Conservation (phyloP, 2,797 vertebrate species). For the Muscicapa comitata region DNA sequence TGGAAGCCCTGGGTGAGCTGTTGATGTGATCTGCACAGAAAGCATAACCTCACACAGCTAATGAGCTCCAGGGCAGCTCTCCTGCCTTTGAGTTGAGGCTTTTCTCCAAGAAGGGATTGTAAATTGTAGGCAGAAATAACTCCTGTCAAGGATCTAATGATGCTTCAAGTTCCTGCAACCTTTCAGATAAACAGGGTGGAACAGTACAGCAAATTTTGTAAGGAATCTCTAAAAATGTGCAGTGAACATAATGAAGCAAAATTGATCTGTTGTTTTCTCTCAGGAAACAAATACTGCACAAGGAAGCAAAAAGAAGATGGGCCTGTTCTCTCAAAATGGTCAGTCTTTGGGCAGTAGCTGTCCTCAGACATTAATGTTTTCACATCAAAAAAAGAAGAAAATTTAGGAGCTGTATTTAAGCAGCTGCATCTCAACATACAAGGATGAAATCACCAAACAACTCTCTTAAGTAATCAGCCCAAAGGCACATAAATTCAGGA, state of each 20-base stretch:
- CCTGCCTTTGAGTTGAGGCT: conserved; percentile 17
- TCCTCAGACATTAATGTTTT: neutral
- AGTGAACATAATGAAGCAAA: neutral
- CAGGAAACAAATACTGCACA: neutral
- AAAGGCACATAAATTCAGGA: neutral
- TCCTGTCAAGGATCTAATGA: neutral
- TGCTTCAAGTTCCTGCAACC: conserved; percentile 11
- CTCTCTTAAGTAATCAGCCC: neutral
- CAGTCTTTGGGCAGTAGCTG: neutral
- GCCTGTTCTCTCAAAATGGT: neutral
- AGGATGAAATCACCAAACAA: neutral
- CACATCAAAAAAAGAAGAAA: neutral
- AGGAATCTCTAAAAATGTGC: neutral
- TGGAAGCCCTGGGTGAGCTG: neutral
- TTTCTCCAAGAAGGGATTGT: neutral
- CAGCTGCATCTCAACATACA: neutral
- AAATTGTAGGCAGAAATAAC: neutral
- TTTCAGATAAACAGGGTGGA: conserved; percentile 4
- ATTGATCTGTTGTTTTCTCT: conserved; percentile 25
- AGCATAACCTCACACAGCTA: neutral
- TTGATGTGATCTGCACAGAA: neutral
- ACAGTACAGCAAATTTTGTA: neutral
- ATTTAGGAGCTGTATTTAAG: neutral
- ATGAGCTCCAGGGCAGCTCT: conserved; percentile 20
- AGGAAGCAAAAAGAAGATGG: neutral